Base-by-base conservation (phyloP, 2,113 vertebrate genomes). In the Regulus satrapa region DNA sequence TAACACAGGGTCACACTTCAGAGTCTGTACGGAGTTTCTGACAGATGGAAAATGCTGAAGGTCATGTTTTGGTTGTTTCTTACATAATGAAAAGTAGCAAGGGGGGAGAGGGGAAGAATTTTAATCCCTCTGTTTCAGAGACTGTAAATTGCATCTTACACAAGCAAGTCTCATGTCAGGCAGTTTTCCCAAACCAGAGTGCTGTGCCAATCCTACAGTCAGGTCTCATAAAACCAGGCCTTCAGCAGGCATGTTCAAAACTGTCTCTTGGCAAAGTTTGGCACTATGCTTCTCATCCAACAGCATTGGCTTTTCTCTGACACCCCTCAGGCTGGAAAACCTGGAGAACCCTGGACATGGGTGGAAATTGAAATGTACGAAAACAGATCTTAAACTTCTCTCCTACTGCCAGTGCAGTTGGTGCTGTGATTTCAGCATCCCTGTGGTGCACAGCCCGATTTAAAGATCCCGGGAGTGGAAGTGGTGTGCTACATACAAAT, bases 71-170 rank as follows among this genome's bases (percentile, higher is more conserved):
- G 83, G 51, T 83, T 86, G 40, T 78, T 84, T 52, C 88, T 91
- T 89, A 82, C 48, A 63, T 85, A 84, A 94, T 64, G 40, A 87
- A 80, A 94, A 63, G 48, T 62, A 26, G 66, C 5, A 13, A 49
- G 18, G 26, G 12, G 88, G 8, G n/a, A 56, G 51, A 83, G n/a
- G 79, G 58, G 31, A 72, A 32, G 86, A 90, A 94, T 96, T 93
- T 94, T 94, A 95, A 95, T 97, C 91, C 79, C 56, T 9, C 52
- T 49, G 34, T 92, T 93, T 67, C 59, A n/a, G 63, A 62, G 83
- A 28, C 69, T 78, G 76, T 85, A 83, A 92, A 93, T 62, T 64
- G 41, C 85, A 63, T 95, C 73, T 92, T 79, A 52, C 78, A 62
- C 80, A 64, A 85, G 77, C 49, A 88, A 82, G 40, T 68, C 73